phyloP scores from a whole-genome alignment of 2,113 vertebrate species.

The Isichthys henryi region DNA sequence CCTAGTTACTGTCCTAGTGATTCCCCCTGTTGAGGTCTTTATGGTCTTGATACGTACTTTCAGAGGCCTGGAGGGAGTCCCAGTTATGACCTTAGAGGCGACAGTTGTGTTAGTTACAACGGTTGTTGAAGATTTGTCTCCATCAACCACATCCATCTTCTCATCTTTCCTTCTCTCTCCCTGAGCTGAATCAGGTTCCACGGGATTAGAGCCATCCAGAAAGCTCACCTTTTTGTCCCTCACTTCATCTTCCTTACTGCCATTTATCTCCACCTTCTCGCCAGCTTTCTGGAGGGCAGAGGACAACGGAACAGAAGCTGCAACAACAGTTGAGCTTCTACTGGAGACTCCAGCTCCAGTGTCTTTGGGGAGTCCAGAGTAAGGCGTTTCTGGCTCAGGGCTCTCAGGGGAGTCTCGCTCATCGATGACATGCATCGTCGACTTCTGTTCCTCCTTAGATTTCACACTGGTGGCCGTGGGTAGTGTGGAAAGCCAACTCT shows the following conservation, averaged over 20 bases:
- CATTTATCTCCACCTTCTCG: neutral
- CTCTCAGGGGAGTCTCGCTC: conserved; percentile 68
- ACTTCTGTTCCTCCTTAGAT: conserved; percentile 42
- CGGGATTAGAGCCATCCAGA: neutral
- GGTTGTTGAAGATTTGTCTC: conserved; percentile 32
- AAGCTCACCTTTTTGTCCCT: conserved; percentile 26
- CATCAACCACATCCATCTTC: conserved; percentile 36
- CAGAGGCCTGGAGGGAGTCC: conserved; percentile 65
- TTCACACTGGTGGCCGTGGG: conserved; percentile 18
- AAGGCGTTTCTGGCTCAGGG: conserved; percentile 59
- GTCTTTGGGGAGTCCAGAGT: conserved; percentile 20
- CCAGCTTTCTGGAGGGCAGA: neutral
- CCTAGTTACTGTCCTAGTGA: conserved; percentile 75
- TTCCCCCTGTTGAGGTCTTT: conserved; percentile 73
- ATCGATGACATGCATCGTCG: conserved; percentile 63
- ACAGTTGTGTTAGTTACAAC: conserved; percentile 1
- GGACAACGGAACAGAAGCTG: conserved; percentile 31
- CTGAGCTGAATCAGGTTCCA: conserved; percentile 19
- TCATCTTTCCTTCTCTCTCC: conserved; percentile 20
- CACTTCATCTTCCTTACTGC: conserved; percentile 20
- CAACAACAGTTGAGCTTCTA: conserved; percentile 45
- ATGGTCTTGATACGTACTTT: conserved; percentile 94
- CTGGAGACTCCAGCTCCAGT: conserved; percentile 41
- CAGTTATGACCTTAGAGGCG: conserved; percentile 29
- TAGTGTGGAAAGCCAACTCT: conserved; percentile 25